A percentile compares a stretch with the other conserved stretches of the same genome.
Conservation (phyloP, 30 jellyfish, hydroid and myxozoan species). For the Hydractinia symbiolongicarpus region DNA sequence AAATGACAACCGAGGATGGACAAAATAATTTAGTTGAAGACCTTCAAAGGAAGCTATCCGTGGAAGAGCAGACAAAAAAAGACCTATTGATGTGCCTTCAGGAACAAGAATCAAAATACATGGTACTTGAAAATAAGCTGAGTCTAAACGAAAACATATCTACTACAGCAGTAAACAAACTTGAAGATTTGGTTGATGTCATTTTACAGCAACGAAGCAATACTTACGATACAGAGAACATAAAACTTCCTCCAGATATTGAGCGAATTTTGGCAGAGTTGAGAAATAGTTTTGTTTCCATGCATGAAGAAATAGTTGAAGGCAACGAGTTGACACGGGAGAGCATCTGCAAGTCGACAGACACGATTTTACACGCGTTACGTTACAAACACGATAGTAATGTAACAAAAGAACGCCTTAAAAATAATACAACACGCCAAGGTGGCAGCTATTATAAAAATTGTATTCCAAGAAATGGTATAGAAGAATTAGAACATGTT, state of each 20-base stretch:
- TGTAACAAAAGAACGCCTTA: not conserved
- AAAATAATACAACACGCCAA: not conserved
- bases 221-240: not conserved
- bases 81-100: slow-evolving; percentile 35
- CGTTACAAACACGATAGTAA: not conserved
- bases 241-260: not conserved
- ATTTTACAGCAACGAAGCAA: slow-evolving; percentile 8
- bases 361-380: not conserved
- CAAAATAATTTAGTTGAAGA: slow-evolving; percentile 9
- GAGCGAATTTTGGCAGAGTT: not conserved
- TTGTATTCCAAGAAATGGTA: not conserved
- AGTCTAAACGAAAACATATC: not conserved
- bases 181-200: slow-evolving; percentile 3
- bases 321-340: not conserved
- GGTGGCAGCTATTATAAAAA: not conserved
- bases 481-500: slow-evolving; percentile 49
- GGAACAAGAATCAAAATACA: slow-evolving; percentile 9
- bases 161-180: not conserved
- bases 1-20: not conserved
- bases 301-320: not conserved
- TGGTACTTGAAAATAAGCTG: slow-evolving; percentile 4
- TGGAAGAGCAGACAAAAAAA: slow-evolving; percentile 49
- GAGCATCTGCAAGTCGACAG: not conserved
- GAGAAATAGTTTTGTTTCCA: not conserved
- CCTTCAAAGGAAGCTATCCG: slow-evolving; percentile 45